Evolutionary conservation across 2,888 invertebrate genomes (phyloP).

Genomic region (Oligia latruncula): DNA sequence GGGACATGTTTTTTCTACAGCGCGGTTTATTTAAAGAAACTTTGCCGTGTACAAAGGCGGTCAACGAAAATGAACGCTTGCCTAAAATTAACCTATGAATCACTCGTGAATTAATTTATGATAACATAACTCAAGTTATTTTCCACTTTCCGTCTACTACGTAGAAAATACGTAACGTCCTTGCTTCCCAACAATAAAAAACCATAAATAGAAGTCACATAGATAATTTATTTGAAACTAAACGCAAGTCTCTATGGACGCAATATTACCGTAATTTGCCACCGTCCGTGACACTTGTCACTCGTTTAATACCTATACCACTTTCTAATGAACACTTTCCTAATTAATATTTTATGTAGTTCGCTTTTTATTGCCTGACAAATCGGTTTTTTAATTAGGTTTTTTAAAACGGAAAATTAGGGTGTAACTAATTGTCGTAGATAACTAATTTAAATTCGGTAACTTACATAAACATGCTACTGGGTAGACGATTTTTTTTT

Average conservation of each 20-base stretch:
- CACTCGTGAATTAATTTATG: slow-evolving; percentile 8
- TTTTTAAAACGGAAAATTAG: slow-evolving; percentile 43
- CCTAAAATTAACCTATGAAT: neutral
- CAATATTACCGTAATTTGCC: slow-evolving; percentile 52
- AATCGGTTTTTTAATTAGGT: slow-evolving; percentile 63
- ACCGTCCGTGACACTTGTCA: slow-evolving; percentile 60
- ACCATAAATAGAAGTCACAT: slow-evolving; percentile 31
- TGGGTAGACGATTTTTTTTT: neutral
- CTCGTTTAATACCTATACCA: slow-evolving; percentile 36
- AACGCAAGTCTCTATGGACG: slow-evolving; percentile 51
- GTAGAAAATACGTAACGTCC: slow-evolving; percentile 4
- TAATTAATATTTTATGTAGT: slow-evolving; percentile 63
- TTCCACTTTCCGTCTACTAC: neutral
- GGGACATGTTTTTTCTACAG: neutral
- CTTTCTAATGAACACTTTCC: slow-evolving; percentile 63
- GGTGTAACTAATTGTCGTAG: slow-evolving; percentile 54
- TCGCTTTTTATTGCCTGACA: slow-evolving; percentile 65
- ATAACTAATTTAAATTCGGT: slow-evolving; percentile 21
- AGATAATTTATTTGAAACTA: slow-evolving; percentile 65
- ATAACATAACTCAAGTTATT: slow-evolving; percentile 20
- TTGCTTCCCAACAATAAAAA: slow-evolving; percentile 57
- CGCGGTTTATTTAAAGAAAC: neutral
- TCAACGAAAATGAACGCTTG: neutral
- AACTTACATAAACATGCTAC: neutral
- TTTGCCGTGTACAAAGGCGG: neutral